A percentile compares a stretch with the other conserved stretches of the same genome.
phyloP scores from a whole-genome alignment of 2,797 vertebrate genomes.

The Varecia variegata region DNA sequence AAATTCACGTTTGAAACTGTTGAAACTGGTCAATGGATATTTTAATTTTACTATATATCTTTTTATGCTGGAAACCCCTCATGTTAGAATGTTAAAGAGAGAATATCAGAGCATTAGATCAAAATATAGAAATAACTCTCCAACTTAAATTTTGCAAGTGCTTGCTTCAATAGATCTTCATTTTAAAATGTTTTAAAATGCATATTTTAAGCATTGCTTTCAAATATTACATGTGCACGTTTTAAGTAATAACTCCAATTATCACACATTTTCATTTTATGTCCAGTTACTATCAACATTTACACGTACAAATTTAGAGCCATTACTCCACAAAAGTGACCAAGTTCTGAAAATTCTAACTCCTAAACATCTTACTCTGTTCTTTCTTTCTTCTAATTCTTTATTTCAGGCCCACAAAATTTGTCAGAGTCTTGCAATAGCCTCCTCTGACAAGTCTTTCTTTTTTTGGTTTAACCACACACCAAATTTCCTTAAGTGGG shows the following conservation, averaged over 20 bases:
- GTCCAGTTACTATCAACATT: background rate
- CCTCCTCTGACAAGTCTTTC: background rate
- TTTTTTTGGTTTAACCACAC: background rate
- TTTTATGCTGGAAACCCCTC: background rate
- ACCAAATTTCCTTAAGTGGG: background rate
- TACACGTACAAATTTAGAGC: background rate
- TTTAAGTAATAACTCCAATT: slow-evolving; percentile 10
- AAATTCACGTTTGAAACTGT: slow-evolving; percentile 5
- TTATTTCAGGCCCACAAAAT: background rate
- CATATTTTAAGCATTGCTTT: slow-evolving; percentile 39
- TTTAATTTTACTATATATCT: background rate
- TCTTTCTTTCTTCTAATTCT: slow-evolving; percentile 1
- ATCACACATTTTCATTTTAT: slow-evolving; percentile 22
- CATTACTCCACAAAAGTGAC: background rate
- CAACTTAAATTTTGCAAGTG: background rate
- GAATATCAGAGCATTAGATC: background rate
- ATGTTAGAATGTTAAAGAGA: background rate
- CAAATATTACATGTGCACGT: background rate
- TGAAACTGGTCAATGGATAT: background rate
- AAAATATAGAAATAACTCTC: background rate
- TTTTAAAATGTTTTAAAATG: background rate
- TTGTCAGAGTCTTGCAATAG: background rate
- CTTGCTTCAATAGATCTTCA: background rate
- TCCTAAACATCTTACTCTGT: background rate
- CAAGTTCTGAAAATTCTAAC: background rate